phyloP scores from a whole-genome alignment of 2,888 invertebrate species.

The Pseudeuparius sepicola region DNA sequence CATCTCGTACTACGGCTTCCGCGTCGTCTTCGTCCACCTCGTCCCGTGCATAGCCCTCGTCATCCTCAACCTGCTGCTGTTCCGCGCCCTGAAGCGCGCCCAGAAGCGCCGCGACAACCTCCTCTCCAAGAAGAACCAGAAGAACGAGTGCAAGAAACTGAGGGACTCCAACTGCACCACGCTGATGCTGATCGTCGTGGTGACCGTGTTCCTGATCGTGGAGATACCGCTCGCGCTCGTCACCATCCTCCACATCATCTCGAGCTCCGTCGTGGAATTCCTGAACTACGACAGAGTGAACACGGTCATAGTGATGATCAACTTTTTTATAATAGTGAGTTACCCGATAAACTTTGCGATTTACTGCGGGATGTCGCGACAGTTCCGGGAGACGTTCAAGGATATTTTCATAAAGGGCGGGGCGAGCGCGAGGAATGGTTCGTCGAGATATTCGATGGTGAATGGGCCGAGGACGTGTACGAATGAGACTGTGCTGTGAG shows the following conservation, averaged over 20 bases:
- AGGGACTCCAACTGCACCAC: slow-evolving; percentile 79
- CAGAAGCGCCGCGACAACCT: slow-evolving; percentile 44
- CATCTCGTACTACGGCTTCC: slow-evolving; percentile 71
- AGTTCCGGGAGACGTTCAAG: slow-evolving; percentile 89
- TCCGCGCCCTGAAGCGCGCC: slow-evolving; percentile 75
- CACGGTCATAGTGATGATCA: slow-evolving; percentile 69
- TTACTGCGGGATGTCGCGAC: slow-evolving; percentile 92
- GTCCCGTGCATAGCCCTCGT: slow-evolving; percentile 83
- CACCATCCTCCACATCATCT: slow-evolving; percentile 73
- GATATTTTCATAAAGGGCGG: slow-evolving; percentile 59
- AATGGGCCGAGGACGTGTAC: slow-evolving; percentile 76
- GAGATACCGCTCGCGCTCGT: slow-evolving; percentile 79
- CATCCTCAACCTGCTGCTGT: slow-evolving; percentile 77
- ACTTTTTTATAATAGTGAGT: slow-evolving; percentile 83
- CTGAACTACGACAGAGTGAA: slow-evolving; percentile 71
- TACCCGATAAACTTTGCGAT: slow-evolving; percentile 93
- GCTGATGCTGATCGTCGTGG: slow-evolving; percentile 78
- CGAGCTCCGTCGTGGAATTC: slow-evolving; percentile 55
- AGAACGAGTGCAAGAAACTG: slow-evolving; percentile 68
- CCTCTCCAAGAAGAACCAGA: slow-evolving; percentile 41
- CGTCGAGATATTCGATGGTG: slow-evolving; percentile 69
- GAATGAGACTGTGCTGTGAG: slow-evolving; percentile 72
- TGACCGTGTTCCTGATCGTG: slow-evolving; percentile 71
- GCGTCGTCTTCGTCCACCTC: slow-evolving; percentile 85
- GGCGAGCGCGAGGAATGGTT: slow-evolving; percentile 53